phyloP scores from a whole-genome alignment of 2,797 vertebrate species.

The Acanthopagrus latus region DNA sequence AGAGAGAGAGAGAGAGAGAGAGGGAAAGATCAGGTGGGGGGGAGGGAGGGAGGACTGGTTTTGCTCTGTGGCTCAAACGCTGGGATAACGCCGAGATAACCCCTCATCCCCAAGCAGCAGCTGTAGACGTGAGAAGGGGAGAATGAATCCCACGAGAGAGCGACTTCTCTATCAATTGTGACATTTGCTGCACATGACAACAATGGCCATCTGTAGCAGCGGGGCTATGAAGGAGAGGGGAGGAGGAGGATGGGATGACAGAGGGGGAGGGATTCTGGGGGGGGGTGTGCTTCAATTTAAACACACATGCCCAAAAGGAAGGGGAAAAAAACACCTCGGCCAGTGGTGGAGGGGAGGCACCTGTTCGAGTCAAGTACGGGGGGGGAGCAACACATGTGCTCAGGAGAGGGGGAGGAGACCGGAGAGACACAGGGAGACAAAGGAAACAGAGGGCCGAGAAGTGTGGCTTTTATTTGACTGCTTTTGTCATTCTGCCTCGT shows the following conservation, averaged over 20 bases:
- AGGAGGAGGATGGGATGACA: conserved; percentile 38
- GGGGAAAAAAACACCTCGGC: conserved; percentile 69
- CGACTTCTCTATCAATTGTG: conserved; percentile 92
- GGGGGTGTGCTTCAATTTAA: conserved; percentile 81
- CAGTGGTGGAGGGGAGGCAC: conserved; percentile 87
- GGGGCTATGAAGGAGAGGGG: conserved; percentile 41
- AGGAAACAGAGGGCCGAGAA: conserved; percentile 69
- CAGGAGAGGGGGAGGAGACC: conserved; percentile 61
- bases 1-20: conserved; percentile 43
- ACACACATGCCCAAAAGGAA: conserved; percentile 42
- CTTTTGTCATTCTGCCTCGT: conserved; percentile 76
- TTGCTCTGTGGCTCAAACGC: conserved; percentile 65
- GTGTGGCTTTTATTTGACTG: conserved; percentile 80
- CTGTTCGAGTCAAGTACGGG: conserved; percentile 84
- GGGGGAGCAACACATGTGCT: conserved; percentile 68
- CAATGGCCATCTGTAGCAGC: conserved; percentile 94
- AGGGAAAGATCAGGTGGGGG: conserved; percentile 75
- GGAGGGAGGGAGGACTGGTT: conserved; percentile 65
- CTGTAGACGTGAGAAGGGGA: conserved; percentile 81
- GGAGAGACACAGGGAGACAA: conserved; percentile 58
- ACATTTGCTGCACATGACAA: conserved; percentile 95
- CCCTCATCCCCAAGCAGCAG: conserved; percentile 85
- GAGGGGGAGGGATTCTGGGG: conserved; percentile 18
- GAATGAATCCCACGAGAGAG: conserved; percentile 88
- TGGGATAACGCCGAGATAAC: conserved; percentile 83